Percentiles rank a stretch among this genome's conserved stretches.
These are phyloP conservation scores for Gymnobelideus leadbeateri DNA, from an alignment of 2,113 vertebrate genomes.

Conservation along the genomic window DNA sequence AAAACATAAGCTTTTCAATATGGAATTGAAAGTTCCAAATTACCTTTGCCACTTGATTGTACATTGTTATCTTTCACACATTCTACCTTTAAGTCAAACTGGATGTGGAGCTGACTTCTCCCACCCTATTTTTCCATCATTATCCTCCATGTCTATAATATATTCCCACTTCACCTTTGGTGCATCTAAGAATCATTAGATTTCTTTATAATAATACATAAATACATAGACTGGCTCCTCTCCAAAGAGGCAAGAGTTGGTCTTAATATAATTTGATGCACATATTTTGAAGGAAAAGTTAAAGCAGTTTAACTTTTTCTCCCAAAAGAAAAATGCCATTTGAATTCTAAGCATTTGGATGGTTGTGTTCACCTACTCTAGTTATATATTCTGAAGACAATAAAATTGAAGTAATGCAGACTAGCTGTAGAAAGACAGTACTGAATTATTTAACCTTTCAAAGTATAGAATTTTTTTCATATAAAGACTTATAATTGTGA, in stretches of 20 bases:
- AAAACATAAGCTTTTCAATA: background rate
- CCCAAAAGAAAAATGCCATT: background rate
- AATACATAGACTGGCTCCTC: background rate
- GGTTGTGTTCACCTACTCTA: background rate
- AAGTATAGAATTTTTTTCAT: background rate
- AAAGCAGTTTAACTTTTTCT: background rate
- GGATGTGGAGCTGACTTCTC: background rate
- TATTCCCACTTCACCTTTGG: background rate
- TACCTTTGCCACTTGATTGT: background rate
- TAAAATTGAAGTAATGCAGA: slow-evolving; percentile 1
- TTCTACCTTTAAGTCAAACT: background rate
- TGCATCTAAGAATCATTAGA: background rate
- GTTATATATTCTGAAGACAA: background rate
- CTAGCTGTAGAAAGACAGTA: background rate
- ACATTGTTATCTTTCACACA: background rate
- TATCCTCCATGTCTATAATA: background rate
- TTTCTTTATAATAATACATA: background rate
- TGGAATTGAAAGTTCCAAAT: background rate
- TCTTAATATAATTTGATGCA: background rate
- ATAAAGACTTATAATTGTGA: background rate
- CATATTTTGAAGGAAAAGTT: slow-evolving; percentile 1
- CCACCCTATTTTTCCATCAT: background rate
- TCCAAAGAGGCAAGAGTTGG: background rate
- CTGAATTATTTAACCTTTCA: background rate
- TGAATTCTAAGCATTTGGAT: background rate